phyloP scores from a whole-genome alignment of 1,140 invertebrate species.

The Sminthurides bifidus region DNA sequence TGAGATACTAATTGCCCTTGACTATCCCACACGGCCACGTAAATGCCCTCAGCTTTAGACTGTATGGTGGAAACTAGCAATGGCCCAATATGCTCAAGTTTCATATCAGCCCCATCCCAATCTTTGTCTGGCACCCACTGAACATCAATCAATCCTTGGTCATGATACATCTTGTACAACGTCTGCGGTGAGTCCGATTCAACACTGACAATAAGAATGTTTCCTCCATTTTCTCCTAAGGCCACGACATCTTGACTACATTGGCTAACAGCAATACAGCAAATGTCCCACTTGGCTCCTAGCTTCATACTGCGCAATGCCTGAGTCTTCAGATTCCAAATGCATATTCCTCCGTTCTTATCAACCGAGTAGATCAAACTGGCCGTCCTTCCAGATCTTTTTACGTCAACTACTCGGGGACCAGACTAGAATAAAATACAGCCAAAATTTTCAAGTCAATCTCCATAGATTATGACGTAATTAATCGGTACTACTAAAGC shows the following conservation, averaged over 20 bases:
- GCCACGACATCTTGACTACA: conserved; percentile 24
- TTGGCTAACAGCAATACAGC: conserved; percentile 20
- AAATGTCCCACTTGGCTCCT: conserved; percentile 6
- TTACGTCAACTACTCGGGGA: conserved; percentile 9
- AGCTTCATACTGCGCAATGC: neutral
- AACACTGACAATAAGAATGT: conserved; percentile 22
- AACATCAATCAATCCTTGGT: conserved; percentile 15
- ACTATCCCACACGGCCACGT: conserved; percentile 25
- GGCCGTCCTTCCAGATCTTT: conserved; percentile 13
- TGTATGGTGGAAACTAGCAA: conserved; percentile 16
- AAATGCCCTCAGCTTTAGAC: conserved; percentile 10
- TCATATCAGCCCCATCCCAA: conserved; percentile 4
- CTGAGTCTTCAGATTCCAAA: conserved; percentile 17
- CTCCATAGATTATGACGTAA: too few relatives aligned
- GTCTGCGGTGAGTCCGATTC: conserved; percentile 8
- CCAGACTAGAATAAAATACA: too few relatives aligned
- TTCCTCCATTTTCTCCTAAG: conserved; percentile 20
- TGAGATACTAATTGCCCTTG: too few relatives aligned
- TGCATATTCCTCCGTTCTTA: conserved; percentile 6
- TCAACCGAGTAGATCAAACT: conserved; percentile 21
- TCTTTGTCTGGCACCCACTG: conserved; percentile 14
- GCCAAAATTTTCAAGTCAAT: neutral
- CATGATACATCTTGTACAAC: conserved; percentile 23
- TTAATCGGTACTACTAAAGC: too few relatives aligned
- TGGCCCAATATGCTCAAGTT: neutral